Base-by-base conservation (phyloP, 2,888 invertebrate species). In the Nipponacmea schrenckii region DNA sequence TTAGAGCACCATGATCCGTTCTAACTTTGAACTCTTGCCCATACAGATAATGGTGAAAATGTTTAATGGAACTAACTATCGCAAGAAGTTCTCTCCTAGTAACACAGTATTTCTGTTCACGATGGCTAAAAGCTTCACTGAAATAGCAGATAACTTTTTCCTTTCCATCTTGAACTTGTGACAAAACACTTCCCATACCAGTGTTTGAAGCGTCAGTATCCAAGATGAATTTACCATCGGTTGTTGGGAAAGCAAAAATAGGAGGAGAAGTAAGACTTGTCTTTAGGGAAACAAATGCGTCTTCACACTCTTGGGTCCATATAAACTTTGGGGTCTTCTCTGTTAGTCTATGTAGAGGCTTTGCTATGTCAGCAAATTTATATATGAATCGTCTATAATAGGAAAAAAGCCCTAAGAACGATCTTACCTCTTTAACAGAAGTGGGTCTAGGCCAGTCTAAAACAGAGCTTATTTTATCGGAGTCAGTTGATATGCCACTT, bases 21-120 rank as follows among this genome's bases (percentile, higher is more conserved):
- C 78, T 67, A 8, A 73, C 71, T 17, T 46, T 64, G 56, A 79
- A 77, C 15, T 65, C 26, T 46, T 24, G 12, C 15, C 75, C 77
- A 71, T 78, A 77, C 17, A 78, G 46, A 46, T 74, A 78, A 66
- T 75, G 75, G 46, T 77, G 75, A 62, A 70, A 77, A 62, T 77
- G 67, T 69, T 75, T 73, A 15, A 79, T 44, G 5, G 75, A 68
- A 26, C 20, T 48, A 0, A 75, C 75, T 20, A 76, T 50, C 8
- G 73, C n/a, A n/a, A n/a, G n/a, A n/a, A n/a, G n/a, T n/a, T n/a
- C n/a, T n/a, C n/a, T n/a, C n/a, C n/a, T n/a, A n/a, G n/a, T n/a
- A n/a, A n/a, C n/a, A n/a, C n/a, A n/a, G n/a, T n/a, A n/a, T n/a
- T n/a, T n/a, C n/a, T 73, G 48, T 62, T 77, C 75, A n/a, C n/a